Evolutionary conservation across 2,888 invertebrate genomes (phyloP).

Genomic region (Phyllotreta striolata): DNA sequence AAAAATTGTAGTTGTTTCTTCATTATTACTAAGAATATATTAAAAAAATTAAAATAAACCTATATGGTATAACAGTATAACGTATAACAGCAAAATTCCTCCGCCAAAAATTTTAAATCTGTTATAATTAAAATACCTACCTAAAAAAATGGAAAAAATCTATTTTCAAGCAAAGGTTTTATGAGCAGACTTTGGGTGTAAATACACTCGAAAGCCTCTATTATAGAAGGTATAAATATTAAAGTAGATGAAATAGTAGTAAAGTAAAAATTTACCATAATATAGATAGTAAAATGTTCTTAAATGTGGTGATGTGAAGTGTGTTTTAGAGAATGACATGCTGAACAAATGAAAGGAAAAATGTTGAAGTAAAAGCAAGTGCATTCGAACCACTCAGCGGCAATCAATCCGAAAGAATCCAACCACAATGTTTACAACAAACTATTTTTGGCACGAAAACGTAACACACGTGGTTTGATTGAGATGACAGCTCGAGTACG

Average conservation of each 20-base stretch:
- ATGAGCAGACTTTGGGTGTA: too few relatives aligned
- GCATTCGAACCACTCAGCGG: slow-evolving; percentile 31
- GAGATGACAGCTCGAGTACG: slow-evolving; percentile 3
- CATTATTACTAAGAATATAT: too few relatives aligned
- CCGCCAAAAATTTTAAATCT: too few relatives aligned
- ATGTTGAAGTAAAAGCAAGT: slow-evolving; percentile 21
- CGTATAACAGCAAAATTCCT: too few relatives aligned
- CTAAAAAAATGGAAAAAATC: too few relatives aligned
- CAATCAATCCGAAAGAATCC: slow-evolving; percentile 19
- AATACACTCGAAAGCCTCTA: too few relatives aligned
- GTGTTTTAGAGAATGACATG: slow-evolving; percentile 32
- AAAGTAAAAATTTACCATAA: slow-evolving; percentile 15
- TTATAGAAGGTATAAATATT: slow-evolving; percentile 1
- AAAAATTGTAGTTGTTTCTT: too few relatives aligned
- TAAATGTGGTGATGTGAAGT: slow-evolving; percentile 27
- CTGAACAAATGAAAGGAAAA: slow-evolving; percentile 24
- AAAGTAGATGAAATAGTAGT: background rate
- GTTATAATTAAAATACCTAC: too few relatives aligned
- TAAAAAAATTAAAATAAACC: too few relatives aligned
- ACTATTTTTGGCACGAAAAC: slow-evolving; percentile 29
- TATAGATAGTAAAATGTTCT: slow-evolving; percentile 4
- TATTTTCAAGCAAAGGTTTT: too few relatives aligned
- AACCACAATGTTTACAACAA: slow-evolving; percentile 25
- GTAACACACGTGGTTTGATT: slow-evolving; percentile 33
- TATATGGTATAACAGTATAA: too few relatives aligned